Evolutionary conservation across 92 coral and sea anemone species (phyloP), one percentile per base, ranked within the genome.

Genomic region (Anthopleura xanthogrammica): DNA sequence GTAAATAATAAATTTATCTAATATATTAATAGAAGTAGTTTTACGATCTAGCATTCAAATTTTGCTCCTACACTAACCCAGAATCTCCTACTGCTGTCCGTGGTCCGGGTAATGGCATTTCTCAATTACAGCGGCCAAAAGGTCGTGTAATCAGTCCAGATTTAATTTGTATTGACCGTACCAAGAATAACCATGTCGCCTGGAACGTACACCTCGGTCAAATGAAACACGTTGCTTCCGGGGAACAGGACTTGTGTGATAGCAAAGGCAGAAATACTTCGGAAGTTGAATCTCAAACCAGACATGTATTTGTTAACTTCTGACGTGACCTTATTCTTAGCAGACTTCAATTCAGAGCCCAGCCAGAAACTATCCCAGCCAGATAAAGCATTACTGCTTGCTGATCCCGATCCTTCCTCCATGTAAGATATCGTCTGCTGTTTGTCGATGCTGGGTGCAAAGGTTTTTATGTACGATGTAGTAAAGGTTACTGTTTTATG

Each of bases 181-280:
- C 86, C 86, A 83, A 83, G 73, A 29, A 83, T 75, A 19, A 83
- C 36, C 86, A 83, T 83, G 80, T 75, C 86, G 71, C 74, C 86
- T 17, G 86, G 86, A 52, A 83, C 75, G 80, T 83, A 74, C 20
- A 83, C 86, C 86, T 83, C 86, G 29, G 79, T 83, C 79, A 83
- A 20, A 41, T 23, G 16, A n/a, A 83, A 83, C 2, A 57, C 74
- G 40, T 74, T 83, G 41, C 72, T 29, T 72, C 20, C 56, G 8
- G 86, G 86, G 80, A 83, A 83, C 54, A 83, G 86, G 36, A 83
- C 86, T 72, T 83, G 86, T 73, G 86, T 73, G 73, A 83, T 56
- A 11, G 86, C 86, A 83, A 83, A 83, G 36, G 86, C 74, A 56
- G 86, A 83, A 36, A 83, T 75, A 58, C 86, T 83, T 74, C 79